Base-by-base conservation (phyloP, 2,797 vertebrate genomes). In the Oryzias dopingdopingensis region DNA sequence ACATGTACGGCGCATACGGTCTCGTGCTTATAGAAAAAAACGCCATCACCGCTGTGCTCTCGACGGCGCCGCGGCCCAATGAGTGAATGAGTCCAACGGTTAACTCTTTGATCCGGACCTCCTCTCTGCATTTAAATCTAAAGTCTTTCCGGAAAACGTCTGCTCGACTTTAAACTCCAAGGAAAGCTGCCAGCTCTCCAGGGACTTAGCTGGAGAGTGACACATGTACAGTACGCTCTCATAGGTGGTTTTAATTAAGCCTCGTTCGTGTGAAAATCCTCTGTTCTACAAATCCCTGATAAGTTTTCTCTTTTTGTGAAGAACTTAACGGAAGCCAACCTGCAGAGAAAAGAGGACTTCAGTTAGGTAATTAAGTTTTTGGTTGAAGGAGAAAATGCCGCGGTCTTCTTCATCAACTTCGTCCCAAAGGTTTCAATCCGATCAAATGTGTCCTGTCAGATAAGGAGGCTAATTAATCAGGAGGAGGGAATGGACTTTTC, bases 401-500 rank as follows among this genome's bases (percentile, higher is more conserved):
- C 26, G 24, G 44, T 73, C 59, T 54, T 17, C 13, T 63, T 67
- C 54, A 59, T 16, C 40, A 20, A 48, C 58, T 69, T 67, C 64
- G 60, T 83, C 72, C 74, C 78, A 20, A 59, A 78, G 81, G 82
- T 81, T 87, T 86, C 85, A 86, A 86, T 89, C 84, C 81, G 84
- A 87, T 90, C 86, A 79, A 85, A 86, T 80, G 67, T 77, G 84
- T 86, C 84, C 85, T 83, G 83, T 86, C 82, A 76, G 80, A 89
- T 88, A 88, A 87, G 82, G 74, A 43, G 60, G 79, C 84, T 88
- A 88, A 90, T 89, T 88, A 90, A 85, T 90, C 83, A 82, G 73
- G 49, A 74, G 5, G 76, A 77, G 75, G 72, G 76, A 74, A 53
- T 76, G 6, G 72, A 42, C 65, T 60, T 72, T 70, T 85, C 80